phyloP scores from a whole-genome alignment of 2,888 invertebrate species.

The Gasteruption jaculator region DNA sequence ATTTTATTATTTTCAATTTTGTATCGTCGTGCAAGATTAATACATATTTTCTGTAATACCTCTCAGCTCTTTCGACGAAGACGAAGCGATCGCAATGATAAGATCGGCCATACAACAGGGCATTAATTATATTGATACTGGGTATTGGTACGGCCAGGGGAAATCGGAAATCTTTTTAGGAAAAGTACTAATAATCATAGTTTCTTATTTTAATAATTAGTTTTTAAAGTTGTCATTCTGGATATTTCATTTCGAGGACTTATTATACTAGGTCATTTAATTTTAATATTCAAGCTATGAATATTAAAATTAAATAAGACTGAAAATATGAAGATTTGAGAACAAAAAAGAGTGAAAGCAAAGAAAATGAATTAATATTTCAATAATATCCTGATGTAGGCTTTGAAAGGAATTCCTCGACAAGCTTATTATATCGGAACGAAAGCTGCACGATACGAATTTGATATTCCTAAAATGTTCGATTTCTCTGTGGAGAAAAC shows the following conservation, averaged over 20 bases:
- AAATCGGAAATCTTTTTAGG: conserved; percentile 78
- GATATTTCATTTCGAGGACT: background rate
- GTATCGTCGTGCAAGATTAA: background rate
- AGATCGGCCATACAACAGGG: conserved; percentile 70
- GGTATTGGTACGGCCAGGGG: conserved; percentile 90
- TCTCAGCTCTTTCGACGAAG: conserved; percentile 60
- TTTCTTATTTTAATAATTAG: conserved; percentile 6
- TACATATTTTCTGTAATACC: conserved; percentile 11
- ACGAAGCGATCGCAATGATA: conserved; percentile 66
- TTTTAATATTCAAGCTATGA: no score
- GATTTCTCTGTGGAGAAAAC: conserved; percentile 80
- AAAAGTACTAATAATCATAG: conserved; percentile 56
- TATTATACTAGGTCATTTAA: background rate
- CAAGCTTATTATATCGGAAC: conserved; percentile 84
- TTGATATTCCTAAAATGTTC: conserved; percentile 70
- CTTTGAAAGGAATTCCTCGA: conserved; percentile 73
- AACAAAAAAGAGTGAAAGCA: no score
- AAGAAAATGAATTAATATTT: background rate
- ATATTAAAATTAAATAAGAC: no score
- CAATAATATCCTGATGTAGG: conserved; percentile 51
- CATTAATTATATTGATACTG: conserved; percentile 89
- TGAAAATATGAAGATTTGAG: no score
- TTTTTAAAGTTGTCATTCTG: conserved; percentile 6
- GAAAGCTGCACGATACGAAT: conserved; percentile 84
- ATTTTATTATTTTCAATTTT: background rate